Conservation (phyloP, 1,140 invertebrate genomes). For the Lasioglossum albipes region DNA sequence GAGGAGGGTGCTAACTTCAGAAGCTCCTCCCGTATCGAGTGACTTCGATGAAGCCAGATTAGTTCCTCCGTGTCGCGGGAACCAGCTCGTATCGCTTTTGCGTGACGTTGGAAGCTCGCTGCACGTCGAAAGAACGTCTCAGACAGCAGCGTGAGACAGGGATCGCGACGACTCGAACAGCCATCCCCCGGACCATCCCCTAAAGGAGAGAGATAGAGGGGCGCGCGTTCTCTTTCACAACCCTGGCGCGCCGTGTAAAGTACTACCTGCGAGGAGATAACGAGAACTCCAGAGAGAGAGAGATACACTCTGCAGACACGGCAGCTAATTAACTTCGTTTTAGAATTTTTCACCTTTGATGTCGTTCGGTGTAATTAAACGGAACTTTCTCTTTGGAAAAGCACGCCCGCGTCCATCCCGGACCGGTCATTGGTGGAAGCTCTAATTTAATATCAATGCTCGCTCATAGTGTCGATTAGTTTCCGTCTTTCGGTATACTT, state of each 20-base stretch:
- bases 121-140: neutral
- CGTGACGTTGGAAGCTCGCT: slow-evolving; percentile 33
- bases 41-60: slow-evolving; percentile 62
- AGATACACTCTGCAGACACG: neutral
- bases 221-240: neutral
- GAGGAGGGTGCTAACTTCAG: slow-evolving; percentile 42
- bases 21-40: slow-evolving; percentile 40
- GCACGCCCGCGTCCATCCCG: too few species aligned
- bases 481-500: too few species aligned
- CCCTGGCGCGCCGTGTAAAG: neutral
- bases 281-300: neutral
- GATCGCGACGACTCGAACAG: neutral
- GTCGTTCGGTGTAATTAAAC: neutral
- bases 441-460: too few species aligned
- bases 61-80: slow-evolving; percentile 41
- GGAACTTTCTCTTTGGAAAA: neutral
- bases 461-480: too few species aligned
- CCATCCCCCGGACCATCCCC: neutral
- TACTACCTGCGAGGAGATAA: neutral
- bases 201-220: neutral
- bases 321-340: slow-evolving; percentile 19
- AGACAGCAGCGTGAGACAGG: neutral
- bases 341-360: neutral
- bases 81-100: slow-evolving; percentile 30
- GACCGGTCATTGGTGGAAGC: too few species aligned